Base-by-base conservation (phyloP, 2,888 invertebrate species). In the Deilephila porcellus region DNA sequence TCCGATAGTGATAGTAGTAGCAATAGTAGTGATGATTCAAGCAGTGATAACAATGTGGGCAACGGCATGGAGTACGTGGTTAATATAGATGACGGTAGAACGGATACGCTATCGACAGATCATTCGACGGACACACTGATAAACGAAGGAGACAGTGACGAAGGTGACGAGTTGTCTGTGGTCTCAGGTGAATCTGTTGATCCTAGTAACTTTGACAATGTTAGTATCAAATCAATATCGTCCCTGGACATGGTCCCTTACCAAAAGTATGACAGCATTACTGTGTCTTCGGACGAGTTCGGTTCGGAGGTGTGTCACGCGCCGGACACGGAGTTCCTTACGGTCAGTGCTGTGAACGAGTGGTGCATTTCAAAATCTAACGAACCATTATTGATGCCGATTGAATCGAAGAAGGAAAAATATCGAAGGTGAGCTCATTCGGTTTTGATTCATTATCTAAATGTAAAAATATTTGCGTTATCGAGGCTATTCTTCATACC, bases 261-360 rank as follows among this genome's bases (percentile, higher is more conserved):
- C 83, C 93, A 93, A 83, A 93, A 92, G 83, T 93, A 94, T 82
- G 94, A 94, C 82, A 93, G 93, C 84, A 93, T 95, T 81, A 94
- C 94, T 74, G 93, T 94, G 80, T 94, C 94, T 60, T 94, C 94
- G 17, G 95, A 95, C 80, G 95, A 95, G 85, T 95, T 92, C 74
- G 95, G 95, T 75, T 94, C 95, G 7, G 95, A 95, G 85, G 90
- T 93, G 82, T 94, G 93, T 82, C 93, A 94, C 78, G 93, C 92
- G 60, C 93, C 93, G 71, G 91, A 93, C 81, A 90, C 91, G 56
- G 94, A 94, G 83, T 93, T 93, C 82, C 88, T 93, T 75, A 93
- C 93, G 80, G 93, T 94, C 85, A 93, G 94, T 92, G 93, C 94
- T 86, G 93, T 94, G 86, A 94, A 94, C 86, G 94, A 94, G 84